Evolutionary conservation across 2,888 invertebrate species (phyloP), one percentile per base, ranked within the genome.

Genomic region (Lochmaea capreae): DNA sequence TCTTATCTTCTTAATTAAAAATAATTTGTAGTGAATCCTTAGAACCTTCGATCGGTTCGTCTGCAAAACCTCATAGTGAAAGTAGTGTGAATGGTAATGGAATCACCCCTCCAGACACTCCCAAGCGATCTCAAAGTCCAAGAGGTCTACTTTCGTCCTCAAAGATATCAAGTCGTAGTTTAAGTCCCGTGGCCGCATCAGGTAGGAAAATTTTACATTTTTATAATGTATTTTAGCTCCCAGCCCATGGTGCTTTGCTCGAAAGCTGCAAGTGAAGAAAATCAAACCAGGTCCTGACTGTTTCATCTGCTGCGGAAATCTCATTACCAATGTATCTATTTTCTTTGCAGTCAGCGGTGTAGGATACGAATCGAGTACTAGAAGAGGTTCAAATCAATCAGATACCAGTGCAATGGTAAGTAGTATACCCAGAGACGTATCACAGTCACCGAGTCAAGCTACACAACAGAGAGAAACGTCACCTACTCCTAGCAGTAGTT

Each of bases 51-150:
- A 67, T 43, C 49, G 70, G 68, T 43, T 43, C 75, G 43, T 22
- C 76, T n/a, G 84, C 93, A 0, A 94, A 94, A 65, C 62, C 65
- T n/a, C 43, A 58, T 11, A 76, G 69, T 61, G 77, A 76, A 58
- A 78, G 84, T 91, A 89, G 93, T 65, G 92, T 92, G n/a, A 95
- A 95, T 87, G 95, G 94, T 2, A 95, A 94, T 85, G 92, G 92
- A 46, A 90, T 91, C 1, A 93, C 93, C 0, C 93, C 93, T 8
- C 92, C 93, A 4, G 91, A 91, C 63, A 93, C 93, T 0, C 92
- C 92, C 6, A 89, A 90, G 67, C 82, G 89, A 78, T 88, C 88
- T 73, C 89, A 88, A 46, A 90, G 90, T 75, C 90, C 90, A 8
- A 87, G 88, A 79, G 87, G 86, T 80, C 86, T 86, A 73, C 86